Conservation (phyloP, 2,888 invertebrate species). For the Himalopsyche tibetana region DNA sequence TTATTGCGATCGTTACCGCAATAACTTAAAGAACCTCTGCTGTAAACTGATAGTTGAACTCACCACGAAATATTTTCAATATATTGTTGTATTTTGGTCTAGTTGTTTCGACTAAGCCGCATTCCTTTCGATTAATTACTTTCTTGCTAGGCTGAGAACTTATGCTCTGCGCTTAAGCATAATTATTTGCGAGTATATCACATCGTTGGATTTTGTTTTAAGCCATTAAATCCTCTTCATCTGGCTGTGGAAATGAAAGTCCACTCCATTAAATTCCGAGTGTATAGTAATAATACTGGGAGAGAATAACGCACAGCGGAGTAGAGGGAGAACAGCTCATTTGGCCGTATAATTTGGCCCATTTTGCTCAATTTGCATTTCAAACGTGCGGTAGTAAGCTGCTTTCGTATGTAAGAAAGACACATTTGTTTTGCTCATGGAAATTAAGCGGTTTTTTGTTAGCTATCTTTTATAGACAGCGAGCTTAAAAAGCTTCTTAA, state of each 20-base stretch:
- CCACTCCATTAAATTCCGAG: constrained; percentile 46
- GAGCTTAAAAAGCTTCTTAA: not conserved
- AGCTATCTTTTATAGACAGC: constrained; percentile 19
- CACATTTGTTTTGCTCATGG: constrained; percentile 33
- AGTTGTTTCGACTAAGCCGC: not conserved
- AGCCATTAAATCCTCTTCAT: constrained; percentile 46
- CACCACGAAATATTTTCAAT: no score
- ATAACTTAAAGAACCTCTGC: no score
- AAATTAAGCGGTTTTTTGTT: constrained; percentile 39
- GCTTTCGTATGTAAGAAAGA: constrained; percentile 44
- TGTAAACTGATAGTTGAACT: no score
- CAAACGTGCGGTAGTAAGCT: constrained; percentile 59
- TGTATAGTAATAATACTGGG: constrained; percentile 50
- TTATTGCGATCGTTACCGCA: no score
- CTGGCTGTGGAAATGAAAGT: constrained; percentile 1
- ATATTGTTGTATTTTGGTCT: not conserved
- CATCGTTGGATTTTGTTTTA: constrained; percentile 46
- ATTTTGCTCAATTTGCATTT: constrained; percentile 66
- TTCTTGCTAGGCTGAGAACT: constrained; percentile 23
- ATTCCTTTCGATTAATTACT: constrained; percentile 40
- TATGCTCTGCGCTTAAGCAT: not conserved
- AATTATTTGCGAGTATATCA: constrained; percentile 29
- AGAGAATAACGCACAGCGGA: constrained; percentile 54
- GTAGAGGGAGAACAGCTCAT: constrained; percentile 59
- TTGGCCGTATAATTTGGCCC: constrained; percentile 65